A percentile compares a stretch with the other conserved stretches of the same genome.
Conservation (phyloP, 2,888 invertebrate genomes). For the Imbricaverruca yamaguchii region DNA sequence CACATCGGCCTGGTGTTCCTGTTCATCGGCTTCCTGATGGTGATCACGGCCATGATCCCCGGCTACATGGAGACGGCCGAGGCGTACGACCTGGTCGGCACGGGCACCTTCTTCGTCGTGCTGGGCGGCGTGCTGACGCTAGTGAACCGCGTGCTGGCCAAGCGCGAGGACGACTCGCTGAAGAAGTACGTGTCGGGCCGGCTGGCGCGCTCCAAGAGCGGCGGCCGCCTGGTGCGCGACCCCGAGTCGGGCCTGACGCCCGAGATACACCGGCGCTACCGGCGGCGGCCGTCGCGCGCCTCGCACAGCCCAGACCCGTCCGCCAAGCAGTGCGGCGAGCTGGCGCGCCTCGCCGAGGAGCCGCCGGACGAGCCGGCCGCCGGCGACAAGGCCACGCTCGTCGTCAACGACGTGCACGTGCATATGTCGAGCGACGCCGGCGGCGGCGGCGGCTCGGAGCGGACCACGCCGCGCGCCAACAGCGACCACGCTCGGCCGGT, state of each 20-base stretch:
- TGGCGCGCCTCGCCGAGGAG: too few species aligned
- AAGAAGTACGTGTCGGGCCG: slow-evolving; percentile 32
- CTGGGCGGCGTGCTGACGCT: slow-evolving; percentile 31
- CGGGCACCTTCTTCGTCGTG: slow-evolving; percentile 32
- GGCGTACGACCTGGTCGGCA: slow-evolving; percentile 30
- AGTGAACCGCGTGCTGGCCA: slow-evolving; percentile 31
- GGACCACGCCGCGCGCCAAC: too few species aligned
- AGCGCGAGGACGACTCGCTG: slow-evolving; percentile 32
- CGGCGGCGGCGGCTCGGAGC: too few species aligned
- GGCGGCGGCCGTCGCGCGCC: too few species aligned
- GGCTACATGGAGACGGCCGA: slow-evolving; percentile 29
- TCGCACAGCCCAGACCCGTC: too few species aligned
- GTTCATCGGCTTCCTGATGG: slow-evolving; percentile 33
- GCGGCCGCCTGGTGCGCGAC: slow-evolving; percentile 30
- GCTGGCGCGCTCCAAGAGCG: slow-evolving; percentile 31
- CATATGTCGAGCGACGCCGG: too few species aligned
- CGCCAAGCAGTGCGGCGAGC: too few species aligned
- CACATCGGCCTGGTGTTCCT: slow-evolving; percentile 33
- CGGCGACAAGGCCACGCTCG: too few species aligned
- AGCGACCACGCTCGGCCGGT: too few species aligned
- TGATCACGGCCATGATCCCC: slow-evolving; percentile 32
- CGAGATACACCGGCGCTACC: slow-evolving; percentile 22
- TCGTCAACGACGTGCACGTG: too few species aligned
- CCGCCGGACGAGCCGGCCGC: too few species aligned
- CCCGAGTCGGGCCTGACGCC: slow-evolving; percentile 30